These are phyloP conservation scores for Azemiops feae DNA, from an alignment of 2,113 vertebrate species.

Conservation along the genomic window DNA sequence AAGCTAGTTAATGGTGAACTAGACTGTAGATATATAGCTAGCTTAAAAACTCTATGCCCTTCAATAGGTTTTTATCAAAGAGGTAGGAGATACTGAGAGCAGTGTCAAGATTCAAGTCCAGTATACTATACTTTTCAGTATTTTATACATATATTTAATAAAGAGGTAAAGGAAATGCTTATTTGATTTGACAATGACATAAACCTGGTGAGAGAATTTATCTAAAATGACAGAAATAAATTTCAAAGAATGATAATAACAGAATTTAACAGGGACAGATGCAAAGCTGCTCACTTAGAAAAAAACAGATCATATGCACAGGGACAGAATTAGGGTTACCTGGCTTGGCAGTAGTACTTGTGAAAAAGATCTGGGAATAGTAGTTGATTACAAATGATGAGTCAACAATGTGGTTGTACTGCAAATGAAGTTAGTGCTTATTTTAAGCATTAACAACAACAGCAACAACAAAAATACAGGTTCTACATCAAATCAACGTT, in stretches of 20 bases:
- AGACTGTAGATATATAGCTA: neutral
- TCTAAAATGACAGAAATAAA: neutral
- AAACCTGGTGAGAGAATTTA: neutral
- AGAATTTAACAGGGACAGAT: neutral
- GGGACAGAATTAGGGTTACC: neutral
- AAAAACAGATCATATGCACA: neutral
- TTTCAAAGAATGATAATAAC: neutral
- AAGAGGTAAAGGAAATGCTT: neutral
- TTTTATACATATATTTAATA: neutral
- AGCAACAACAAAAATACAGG: neutral
- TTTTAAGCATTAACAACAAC: neutral
- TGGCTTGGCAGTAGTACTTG: neutral
- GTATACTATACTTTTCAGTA: neutral
- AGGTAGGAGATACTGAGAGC: neutral
- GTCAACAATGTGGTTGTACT: neutral
- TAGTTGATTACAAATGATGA: neutral
- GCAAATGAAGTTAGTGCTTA: neutral
- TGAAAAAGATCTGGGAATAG: neutral
- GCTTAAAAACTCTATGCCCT: neutral
- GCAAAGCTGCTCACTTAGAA: neutral
- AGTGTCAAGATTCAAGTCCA: neutral
- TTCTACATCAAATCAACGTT: neutral
- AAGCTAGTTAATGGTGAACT: neutral
- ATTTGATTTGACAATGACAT: neutral
- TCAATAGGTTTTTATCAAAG: neutral